These are phyloP conservation scores for Miichthys miiuy DNA, from an alignment of 2,797 vertebrate species.

Conservation along the genomic window DNA sequence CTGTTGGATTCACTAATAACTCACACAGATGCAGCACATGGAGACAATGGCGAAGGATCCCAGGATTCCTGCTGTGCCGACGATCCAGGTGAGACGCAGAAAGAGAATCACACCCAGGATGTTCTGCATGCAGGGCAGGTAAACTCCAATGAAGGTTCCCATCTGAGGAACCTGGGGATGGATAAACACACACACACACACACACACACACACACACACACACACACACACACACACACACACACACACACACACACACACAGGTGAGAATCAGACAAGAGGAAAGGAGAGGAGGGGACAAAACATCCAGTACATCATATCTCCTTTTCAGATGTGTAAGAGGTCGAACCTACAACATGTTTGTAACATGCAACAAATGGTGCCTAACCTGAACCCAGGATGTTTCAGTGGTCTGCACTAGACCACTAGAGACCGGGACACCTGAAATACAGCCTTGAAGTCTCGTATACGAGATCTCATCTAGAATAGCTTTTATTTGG, in stretches of 20 bases:
- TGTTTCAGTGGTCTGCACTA: neutral
- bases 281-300: neutral
- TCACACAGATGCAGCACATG: conserved; percentile 95
- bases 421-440: neutral
- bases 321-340: neutral
- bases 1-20: conserved; percentile 60
- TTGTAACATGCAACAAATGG: neutral
- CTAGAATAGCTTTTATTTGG: no score
- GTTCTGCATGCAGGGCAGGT: conserved; percentile 97
- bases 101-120: conserved; percentile 97
- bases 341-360: no score
- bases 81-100: conserved; percentile 96
- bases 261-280: neutral
- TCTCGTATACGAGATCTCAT: no score
- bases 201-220: neutral
- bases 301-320: no score
- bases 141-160: conserved; percentile 98
- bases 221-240: conserved; percentile 6
- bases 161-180: conserved; percentile 89
- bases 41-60: conserved; percentile 93
- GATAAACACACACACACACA: conserved; percentile 7
- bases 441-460: neutral
- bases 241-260: conserved; percentile 11
- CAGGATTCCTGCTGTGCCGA: conserved; percentile 93
- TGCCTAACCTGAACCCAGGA: neutral